Conservation (phyloP, 1,140 invertebrate genomes). For the Drosophila subobscura region DNA sequence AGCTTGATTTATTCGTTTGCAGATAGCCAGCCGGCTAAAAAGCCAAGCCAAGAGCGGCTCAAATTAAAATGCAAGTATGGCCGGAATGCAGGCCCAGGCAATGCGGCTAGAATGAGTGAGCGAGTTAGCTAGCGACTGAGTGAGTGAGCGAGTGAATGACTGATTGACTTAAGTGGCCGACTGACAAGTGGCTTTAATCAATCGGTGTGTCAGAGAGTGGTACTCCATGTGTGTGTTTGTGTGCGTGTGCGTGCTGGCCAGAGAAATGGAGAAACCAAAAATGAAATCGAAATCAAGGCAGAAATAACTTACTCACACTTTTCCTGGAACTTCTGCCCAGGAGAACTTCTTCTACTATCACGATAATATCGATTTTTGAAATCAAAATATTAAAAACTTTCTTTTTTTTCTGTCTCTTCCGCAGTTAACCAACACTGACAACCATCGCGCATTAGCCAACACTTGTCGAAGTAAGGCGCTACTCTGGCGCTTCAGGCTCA, state of each 20-base stretch:
- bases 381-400: too few relatives aligned
- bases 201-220: conserved; percentile 41
- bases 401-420: neutral
- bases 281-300: conserved; percentile 12
- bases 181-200: conserved; percentile 77
- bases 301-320: too few relatives aligned
- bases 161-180: conserved; percentile 79
- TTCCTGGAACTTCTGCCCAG: too few relatives aligned
- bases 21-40: conserved; percentile 61
- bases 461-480: conserved; percentile 28
- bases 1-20: conserved; percentile 82
- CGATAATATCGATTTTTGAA: too few relatives aligned
- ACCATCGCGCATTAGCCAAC: neutral
- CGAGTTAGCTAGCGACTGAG: conserved; percentile 62
- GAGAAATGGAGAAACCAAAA: conserved; percentile 42
- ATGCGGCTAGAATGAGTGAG: conserved; percentile 43
- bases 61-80: conserved; percentile 82
- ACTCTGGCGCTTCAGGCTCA: conserved; percentile 65
- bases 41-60: conserved; percentile 39
- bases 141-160: conserved; percentile 69
- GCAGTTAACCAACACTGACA: neutral
- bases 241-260: neutral
- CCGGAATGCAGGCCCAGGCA: conserved; percentile 71
- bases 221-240: conserved; percentile 20
- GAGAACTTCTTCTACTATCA: too few relatives aligned